Evolutionary conservation across 2,888 invertebrate species (phyloP).

Genomic region (Caenorhabditis sp.): DNA sequence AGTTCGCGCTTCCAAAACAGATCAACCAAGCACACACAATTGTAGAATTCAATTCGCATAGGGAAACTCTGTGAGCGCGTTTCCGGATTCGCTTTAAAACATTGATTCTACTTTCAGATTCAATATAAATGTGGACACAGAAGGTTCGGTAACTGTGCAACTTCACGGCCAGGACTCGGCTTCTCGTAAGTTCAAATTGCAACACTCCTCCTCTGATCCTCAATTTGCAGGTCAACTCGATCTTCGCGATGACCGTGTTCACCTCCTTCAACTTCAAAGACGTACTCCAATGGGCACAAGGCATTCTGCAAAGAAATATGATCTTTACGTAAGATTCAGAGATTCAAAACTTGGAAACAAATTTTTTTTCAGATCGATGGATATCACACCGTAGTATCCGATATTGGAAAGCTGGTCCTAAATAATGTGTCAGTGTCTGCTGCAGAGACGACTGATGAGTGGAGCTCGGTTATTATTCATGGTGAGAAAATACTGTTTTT

Average conservation of each 20-base stretch:
- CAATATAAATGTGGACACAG: constrained; percentile 63
- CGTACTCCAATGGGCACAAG: constrained; percentile 71
- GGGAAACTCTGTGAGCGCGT: constrained; percentile 65
- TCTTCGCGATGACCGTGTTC: constrained; percentile 67
- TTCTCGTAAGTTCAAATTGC: constrained; percentile 30
- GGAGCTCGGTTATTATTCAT: constrained; percentile 64
- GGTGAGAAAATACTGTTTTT: constrained; percentile 48
- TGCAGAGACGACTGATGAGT: constrained; percentile 58
- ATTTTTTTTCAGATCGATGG: constrained; percentile 69
- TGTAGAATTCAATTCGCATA: constrained; percentile 71
- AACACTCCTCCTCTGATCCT: background rate
- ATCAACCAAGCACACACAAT: constrained; percentile 55
- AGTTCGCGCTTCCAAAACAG: constrained; percentile 66
- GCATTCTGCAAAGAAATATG: constrained; percentile 67
- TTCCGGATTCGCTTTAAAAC: background rate
- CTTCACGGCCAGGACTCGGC: constrained; percentile 65
- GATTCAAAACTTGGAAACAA: background rate
- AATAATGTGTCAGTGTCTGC: constrained; percentile 68
- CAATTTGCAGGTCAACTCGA: constrained; percentile 55
- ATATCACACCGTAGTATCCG: constrained; percentile 64
- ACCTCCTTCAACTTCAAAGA: constrained; percentile 65
- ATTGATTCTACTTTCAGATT: constrained; percentile 52
- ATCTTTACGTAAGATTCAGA: constrained; percentile 59
- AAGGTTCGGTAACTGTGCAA: constrained; percentile 63
- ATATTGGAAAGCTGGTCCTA: constrained; percentile 65